A percentile compares a stretch with the other conserved stretches of the same genome.
Conservation (phyloP, 2,888 invertebrate species). For the Linnaemya tessellans region DNA sequence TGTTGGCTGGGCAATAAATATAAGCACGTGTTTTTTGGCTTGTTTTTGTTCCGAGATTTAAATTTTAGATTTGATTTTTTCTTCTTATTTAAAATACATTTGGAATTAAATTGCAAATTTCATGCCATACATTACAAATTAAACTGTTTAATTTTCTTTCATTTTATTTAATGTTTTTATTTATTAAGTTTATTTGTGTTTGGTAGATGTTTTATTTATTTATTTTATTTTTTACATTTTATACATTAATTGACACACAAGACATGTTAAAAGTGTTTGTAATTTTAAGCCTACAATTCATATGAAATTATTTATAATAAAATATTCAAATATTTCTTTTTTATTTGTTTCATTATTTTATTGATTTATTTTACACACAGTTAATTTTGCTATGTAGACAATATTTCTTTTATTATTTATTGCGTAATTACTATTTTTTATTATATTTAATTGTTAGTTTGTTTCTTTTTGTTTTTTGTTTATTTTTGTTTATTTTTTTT, state of each 20-base stretch:
- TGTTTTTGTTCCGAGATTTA: neutral
- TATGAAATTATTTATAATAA: slow-evolving; percentile 56
- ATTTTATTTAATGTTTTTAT: slow-evolving; percentile 45
- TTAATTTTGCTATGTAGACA: slow-evolving; percentile 55
- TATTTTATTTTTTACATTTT: slow-evolving; percentile 65
- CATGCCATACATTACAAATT: neutral
- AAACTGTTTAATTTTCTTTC: slow-evolving; percentile 46
- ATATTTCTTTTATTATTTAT: slow-evolving; percentile 27
- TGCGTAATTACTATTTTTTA: slow-evolving; percentile 8
- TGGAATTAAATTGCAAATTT: neutral
- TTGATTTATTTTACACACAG: slow-evolving; percentile 55
- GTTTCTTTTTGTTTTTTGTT: neutral
- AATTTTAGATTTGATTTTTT: neutral
- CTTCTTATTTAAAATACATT: neutral
- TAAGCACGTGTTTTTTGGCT: neutral
- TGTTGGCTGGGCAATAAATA: neutral
- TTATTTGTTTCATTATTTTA: slow-evolving; percentile 8
- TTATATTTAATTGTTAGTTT: slow-evolving; percentile 51
- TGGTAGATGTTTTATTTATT: slow-evolving; percentile 11
- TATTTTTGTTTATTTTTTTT: neutral
- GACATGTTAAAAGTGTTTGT: slow-evolving; percentile 66
- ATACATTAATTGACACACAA: slow-evolving; percentile 72
- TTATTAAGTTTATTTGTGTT: slow-evolving; percentile 18
- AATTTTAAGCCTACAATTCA: slow-evolving; percentile 63
- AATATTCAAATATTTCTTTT: slow-evolving; percentile 42